Conservation (phyloP, 1,140 invertebrate genomes). For the Bombus sylvicola region DNA sequence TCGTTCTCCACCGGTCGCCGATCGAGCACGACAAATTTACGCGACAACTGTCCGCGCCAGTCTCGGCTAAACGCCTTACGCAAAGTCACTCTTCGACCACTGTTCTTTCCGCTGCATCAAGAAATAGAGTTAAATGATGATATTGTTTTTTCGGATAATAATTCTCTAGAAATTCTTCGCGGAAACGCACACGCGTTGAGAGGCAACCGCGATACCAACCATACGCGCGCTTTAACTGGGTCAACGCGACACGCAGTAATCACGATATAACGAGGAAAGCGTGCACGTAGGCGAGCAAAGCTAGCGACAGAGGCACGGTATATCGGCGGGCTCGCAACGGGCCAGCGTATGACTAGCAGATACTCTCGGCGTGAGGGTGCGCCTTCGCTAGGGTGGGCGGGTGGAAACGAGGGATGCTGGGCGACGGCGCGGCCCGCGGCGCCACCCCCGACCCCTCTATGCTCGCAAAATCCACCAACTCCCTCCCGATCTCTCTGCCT, state of each 20-base stretch:
- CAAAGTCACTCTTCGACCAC: neutral
- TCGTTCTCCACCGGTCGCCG: no score
- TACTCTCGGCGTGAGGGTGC: constrained; percentile 78
- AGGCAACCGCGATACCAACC: neutral
- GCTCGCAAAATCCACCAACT: constrained; percentile 64
- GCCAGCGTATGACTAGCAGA: constrained; percentile 81
- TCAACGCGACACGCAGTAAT: constrained; percentile 27
- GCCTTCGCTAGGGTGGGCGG: constrained; percentile 73
- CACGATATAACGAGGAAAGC: constrained; percentile 27
- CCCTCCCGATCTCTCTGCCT: neutral
- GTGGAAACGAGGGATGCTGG: constrained; percentile 80
- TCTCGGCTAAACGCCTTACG: neutral
- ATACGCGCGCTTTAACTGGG: constrained; percentile 19
- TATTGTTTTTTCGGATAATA: no score
- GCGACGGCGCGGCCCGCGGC: constrained; percentile 81
- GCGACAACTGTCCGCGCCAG: neutral
- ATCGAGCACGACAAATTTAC: neutral
- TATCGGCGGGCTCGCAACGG: constrained; percentile 75
- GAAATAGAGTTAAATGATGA: no score
- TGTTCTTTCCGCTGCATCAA: neutral
- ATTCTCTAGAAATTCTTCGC: neutral
- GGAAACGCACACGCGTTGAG: neutral
- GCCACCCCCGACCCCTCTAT: constrained; percentile 74
- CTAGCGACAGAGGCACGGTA: constrained; percentile 32
- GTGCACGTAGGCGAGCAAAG: constrained; percentile 16